Evolutionary conservation across 2,113 vertebrate species (phyloP), one percentile per base, ranked within the genome.

Genomic region (Marcusenius ussheri): DNA sequence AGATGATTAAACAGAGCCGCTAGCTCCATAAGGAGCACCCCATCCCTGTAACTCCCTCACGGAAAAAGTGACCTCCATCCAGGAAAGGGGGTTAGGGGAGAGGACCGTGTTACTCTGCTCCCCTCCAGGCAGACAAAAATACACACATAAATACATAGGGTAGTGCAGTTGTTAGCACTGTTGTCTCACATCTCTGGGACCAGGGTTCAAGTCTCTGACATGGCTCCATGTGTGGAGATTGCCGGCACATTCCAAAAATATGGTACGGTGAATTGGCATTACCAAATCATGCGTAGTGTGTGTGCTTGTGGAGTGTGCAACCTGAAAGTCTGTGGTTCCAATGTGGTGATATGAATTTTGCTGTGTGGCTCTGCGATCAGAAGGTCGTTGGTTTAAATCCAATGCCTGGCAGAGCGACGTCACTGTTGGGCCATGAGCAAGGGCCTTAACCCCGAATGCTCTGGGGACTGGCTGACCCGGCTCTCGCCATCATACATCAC

Each of bases 51-150:
- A n/a, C 56, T 74, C 27, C 31, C 70, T 77, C 70, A 5, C 31
- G 2, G 70, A 35, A 77, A 77, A 39, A 15, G 31, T 39, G 31
- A 35, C 70, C 31, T 39, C 31, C 70, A 6, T 80, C 74, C 11
- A 17, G 35, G 15, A 5, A 5, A 39, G 35, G 13, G 74, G 5
- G 35, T 19, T 19, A 39, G 74, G 35, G 21, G 24, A 86, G 46
- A 3, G 35, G n/a, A 4, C 8, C 24, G 39, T 42, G n/a, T 45
- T 4, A 45, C 24, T 13, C 35, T 21, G 27, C 24, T 39, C 50
- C 27, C 31, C 27, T 49, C 3, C 6, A n/a, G 31, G n/a, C 87
- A 70, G 47, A 47, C 8, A 90, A 91, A 88, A 88, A 91, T 19
- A 24, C 11, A 3, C 46, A 13, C 85, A 51, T n/a, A n/a, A 49